phyloP scores from a whole-genome alignment of 2,888 invertebrate genomes.

The Hydrotaea cyrtoneurina region DNA sequence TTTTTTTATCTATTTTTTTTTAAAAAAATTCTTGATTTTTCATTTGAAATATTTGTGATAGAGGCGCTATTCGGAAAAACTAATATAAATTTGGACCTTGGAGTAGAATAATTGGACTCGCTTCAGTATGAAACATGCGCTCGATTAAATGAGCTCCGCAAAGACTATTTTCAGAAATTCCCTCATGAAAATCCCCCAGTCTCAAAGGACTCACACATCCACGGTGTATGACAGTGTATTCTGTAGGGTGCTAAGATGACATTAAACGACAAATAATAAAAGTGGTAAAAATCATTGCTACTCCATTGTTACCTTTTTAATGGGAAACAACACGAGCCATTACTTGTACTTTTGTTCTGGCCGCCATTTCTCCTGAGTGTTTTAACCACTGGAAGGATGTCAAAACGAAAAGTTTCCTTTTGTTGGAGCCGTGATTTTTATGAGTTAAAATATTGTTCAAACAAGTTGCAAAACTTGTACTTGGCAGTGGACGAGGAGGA shows the following conservation, averaged over 20 bases:
- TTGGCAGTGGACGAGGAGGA: not conserved
- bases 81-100: too few relatives aligned
- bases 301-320: slow-evolving; percentile 19
- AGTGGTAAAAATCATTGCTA: slow-evolving; percentile 17
- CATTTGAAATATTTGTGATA: too few relatives aligned
- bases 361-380: not conserved
- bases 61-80: too few relatives aligned
- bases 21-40: too few relatives aligned
- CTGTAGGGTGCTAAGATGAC: slow-evolving; percentile 7
- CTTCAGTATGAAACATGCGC: too few relatives aligned
- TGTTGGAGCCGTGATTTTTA: slow-evolving; percentile 62
- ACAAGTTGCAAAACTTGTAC: slow-evolving; percentile 31
- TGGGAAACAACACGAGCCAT: slow-evolving; percentile 4
- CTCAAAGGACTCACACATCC: too few relatives aligned
- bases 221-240: not conserved
- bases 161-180: too few relatives aligned
- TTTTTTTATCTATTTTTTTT: too few relatives aligned
- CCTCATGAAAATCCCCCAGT: too few relatives aligned
- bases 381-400: slow-evolving; percentile 18
- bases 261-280: slow-evolving; percentile 14
- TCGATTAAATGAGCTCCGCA: too few relatives aligned
- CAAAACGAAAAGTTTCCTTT: slow-evolving; percentile 51
- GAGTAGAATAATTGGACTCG: too few relatives aligned
- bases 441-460: slow-evolving; percentile 60
- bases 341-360: not conserved